Base-by-base conservation (phyloP, 2,797 vertebrate species). In the Pangasius larnaudii region DNA sequence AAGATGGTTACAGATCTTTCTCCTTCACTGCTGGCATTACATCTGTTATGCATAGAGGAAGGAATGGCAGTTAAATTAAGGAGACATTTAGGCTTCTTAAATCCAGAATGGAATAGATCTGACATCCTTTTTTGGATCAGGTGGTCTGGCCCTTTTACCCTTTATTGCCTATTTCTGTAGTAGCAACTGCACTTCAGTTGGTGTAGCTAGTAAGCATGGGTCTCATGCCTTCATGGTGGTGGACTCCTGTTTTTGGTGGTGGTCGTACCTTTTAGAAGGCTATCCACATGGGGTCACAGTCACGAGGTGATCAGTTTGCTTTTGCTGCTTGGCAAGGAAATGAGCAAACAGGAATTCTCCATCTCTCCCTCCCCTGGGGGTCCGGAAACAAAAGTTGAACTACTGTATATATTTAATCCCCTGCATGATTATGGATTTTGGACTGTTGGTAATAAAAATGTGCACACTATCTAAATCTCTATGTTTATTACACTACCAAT, bases 41-140 rank as follows among this genome's bases (percentile, higher is more conserved):
- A 71, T 36, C 33, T 71, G 33, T 39, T 71, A 19, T 71, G 67
- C 16, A 39, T 36, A 36, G 33, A 39, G 67, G 16, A 33, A 19
- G 30, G 5, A 13, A 65, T 14, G 11, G 67, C 33, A 69, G 18
- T 36, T 36, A 7, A 33, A 33, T 36, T 36, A 69, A 69, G 33
- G 67, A 69, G 6, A 71, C 5, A 71, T 39, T 71, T 39, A 22
- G 18, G 18, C 5, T 7, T 69, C 19, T 39, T 71, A 39, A 36
- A 36, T 39, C 18, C 7, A 22, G n/a, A 69, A 69, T 69, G 11
- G 30, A 33, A 30, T 71, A 18, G 67, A 71, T 69, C 30, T 67
- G n/a, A 67, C n/a, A 67, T 67, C n/a, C 14, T 69, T 71, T 67
- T 71, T 71, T 71, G 67, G 67, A 39, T 36, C 67, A 39, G 67